Evolutionary conservation across 2,797 vertebrate genomes (phyloP).

Genomic region (Pelochelys cantorii): DNA sequence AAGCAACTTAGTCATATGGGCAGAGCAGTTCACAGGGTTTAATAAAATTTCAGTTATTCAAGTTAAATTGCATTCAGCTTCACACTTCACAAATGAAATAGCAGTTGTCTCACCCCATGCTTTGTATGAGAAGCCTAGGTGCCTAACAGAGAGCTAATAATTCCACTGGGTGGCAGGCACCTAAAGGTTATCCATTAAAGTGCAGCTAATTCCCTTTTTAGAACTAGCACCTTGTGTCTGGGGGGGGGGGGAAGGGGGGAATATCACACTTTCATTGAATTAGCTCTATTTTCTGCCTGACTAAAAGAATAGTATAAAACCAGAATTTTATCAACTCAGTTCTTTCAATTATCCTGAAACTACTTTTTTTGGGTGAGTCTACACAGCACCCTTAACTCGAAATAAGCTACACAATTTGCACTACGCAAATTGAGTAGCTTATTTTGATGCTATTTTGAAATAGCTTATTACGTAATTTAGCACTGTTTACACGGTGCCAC

Average conservation of each 20-base stretch:
- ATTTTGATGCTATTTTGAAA: too few relatives aligned
- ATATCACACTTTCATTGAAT: slow-evolving; percentile 8
- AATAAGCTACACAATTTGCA: too few relatives aligned
- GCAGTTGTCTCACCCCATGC: not conserved
- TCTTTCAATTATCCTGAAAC: not conserved
- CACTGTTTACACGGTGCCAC: too few relatives aligned
- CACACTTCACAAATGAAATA: not conserved
- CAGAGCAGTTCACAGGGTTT: not conserved
- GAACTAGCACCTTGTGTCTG: not conserved
- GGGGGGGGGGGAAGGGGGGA: not conserved
- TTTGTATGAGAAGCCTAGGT: not conserved
- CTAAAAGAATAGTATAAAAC: not conserved
- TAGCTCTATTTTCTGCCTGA: not conserved
- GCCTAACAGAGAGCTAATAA: not conserved
- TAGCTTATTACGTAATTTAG: too few relatives aligned
- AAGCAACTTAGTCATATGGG: not conserved
- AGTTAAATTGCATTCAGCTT: not conserved
- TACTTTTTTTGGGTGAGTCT: not conserved
- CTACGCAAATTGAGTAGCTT: too few relatives aligned
- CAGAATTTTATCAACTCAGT: not conserved
- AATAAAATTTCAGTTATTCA: not conserved
- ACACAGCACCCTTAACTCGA: too few relatives aligned
- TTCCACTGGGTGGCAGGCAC: not conserved
- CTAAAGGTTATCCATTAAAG: not conserved
- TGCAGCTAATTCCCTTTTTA: not conserved